Evolutionary conservation across 1,140 invertebrate species (phyloP).

Genomic region (Colletes latitarsis): DNA sequence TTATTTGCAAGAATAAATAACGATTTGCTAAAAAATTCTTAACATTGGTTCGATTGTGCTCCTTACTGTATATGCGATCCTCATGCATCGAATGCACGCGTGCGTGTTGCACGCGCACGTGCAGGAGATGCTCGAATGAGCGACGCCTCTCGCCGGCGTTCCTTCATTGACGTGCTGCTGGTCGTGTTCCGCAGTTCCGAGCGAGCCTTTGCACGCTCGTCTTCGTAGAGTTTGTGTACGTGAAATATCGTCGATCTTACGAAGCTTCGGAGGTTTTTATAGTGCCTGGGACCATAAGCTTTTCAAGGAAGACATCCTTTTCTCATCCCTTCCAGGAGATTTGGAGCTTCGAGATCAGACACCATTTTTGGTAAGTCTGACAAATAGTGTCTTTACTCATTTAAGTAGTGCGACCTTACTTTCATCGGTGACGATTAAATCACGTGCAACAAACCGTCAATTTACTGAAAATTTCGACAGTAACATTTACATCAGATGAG

Average conservation of each 20-base stretch:
- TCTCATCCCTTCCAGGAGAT: background rate
- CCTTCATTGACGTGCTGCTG: conserved; percentile 60
- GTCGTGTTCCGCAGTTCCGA: conserved; percentile 41
- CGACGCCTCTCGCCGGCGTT: conserved; percentile 17
- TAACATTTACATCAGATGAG: no score
- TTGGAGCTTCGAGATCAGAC: background rate
- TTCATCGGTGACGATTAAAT: background rate
- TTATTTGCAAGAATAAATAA: no score
- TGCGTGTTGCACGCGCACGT: conserved; percentile 43
- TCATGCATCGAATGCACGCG: background rate
- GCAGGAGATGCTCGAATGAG: conserved; percentile 40
- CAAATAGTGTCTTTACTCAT: background rate
- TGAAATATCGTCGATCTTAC: background rate
- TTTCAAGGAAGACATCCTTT: no score
- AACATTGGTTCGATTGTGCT: no score
- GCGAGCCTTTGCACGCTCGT: conserved; percentile 25
- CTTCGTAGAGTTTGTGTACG: background rate
- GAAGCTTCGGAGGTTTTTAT: background rate
- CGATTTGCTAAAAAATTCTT: no score
- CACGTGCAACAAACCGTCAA: background rate
- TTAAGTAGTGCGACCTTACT: background rate
- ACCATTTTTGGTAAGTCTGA: background rate
- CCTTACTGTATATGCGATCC: no score
- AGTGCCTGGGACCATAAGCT: background rate
- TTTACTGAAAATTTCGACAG: no score